These are phyloP conservation scores for Oreochromis spilurus DNA, from an alignment of 2,113 vertebrate species.

Conservation along the genomic window DNA sequence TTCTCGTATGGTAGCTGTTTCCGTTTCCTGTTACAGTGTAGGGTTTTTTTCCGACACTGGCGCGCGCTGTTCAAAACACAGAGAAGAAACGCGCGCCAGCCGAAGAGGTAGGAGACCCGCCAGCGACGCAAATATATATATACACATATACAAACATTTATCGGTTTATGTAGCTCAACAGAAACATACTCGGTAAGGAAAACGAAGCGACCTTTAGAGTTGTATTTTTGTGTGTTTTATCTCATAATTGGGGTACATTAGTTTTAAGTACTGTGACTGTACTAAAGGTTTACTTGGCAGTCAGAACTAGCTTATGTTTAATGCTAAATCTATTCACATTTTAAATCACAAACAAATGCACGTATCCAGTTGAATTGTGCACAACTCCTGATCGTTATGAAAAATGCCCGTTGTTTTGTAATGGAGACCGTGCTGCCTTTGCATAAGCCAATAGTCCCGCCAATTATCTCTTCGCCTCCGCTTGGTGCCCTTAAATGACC, in stretches of 20 bases:
- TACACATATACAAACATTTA: background rate
- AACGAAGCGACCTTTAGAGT: fast-evolving
- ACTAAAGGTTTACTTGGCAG: background rate
- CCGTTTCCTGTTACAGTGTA: slow-evolving; percentile 21
- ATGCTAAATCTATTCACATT: background rate
- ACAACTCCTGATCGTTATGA: fast-evolving
- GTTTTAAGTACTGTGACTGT: background rate
- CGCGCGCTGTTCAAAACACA: slow-evolving; percentile 55
- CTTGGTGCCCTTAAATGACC: background rate
- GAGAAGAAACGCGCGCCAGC: slow-evolving; percentile 31
- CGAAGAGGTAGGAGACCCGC: background rate
- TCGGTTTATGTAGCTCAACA: background rate
- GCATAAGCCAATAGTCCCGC: slow-evolving; percentile 18
- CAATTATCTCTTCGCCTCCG: background rate
- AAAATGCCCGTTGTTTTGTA: background rate
- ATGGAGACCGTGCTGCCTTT: background rate
- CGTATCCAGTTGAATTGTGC: background rate
- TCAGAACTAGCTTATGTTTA: background rate
- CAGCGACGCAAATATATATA: background rate
- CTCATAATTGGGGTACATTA: background rate
- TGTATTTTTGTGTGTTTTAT: background rate
- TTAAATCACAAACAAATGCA: background rate
- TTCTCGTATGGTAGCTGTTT: background rate
- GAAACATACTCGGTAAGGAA: background rate
- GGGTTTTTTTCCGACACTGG: background rate